Evolutionary conservation across 2,113 vertebrate genomes (phyloP).

Genomic region (Gopherus evgoodei): DNA sequence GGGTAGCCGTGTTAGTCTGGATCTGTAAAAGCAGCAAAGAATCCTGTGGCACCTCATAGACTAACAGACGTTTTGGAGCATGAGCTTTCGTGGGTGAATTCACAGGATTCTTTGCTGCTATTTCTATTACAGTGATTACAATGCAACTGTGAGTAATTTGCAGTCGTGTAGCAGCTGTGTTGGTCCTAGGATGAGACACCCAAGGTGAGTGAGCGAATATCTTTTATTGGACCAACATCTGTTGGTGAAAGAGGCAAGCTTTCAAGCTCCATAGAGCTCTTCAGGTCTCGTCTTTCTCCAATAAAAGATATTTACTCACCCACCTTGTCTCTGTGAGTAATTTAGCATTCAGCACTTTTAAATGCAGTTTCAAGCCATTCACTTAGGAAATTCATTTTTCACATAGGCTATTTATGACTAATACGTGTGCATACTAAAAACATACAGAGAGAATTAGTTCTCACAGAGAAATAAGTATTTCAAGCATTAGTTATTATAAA

Average conservation of each 20-base stretch:
- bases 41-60: too few relatives aligned
- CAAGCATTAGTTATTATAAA: rapidly evolving
- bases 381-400: neutral
- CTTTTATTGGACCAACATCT: neutral
- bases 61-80: too few relatives aligned
- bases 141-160: neutral
- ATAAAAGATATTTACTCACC: neutral
- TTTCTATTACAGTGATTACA: neutral
- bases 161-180: neutral
- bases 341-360: rapidly evolving
- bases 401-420: neutral
- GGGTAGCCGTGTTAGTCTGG: too few relatives aligned
- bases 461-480: neutral
- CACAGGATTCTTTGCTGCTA: neutral
- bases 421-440: neutral
- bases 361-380: rapidly evolving
- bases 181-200: neutral
- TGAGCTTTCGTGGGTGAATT: too few relatives aligned
- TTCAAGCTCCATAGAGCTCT: neutral
- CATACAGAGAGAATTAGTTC: neutral
- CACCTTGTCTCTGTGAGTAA: neutral
- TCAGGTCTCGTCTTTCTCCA: neutral
- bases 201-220: neutral
- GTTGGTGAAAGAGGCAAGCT: neutral
- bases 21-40: too few relatives aligned